These are phyloP conservation scores for Platalea minor DNA, from an alignment of 2,797 vertebrate genomes.

Conservation along the genomic window DNA sequence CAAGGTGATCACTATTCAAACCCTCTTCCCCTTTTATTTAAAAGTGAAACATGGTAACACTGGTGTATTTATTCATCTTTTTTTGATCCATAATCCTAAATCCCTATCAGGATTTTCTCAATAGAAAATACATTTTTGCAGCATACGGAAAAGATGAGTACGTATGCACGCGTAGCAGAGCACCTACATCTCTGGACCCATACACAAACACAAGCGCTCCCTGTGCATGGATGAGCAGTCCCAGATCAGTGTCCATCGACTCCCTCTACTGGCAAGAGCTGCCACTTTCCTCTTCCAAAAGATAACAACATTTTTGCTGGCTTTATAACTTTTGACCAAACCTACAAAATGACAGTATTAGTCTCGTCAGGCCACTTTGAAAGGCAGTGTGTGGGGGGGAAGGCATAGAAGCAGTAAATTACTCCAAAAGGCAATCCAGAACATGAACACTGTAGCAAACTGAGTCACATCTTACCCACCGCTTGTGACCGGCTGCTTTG, in stretches of 20 bases:
- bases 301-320: not conserved
- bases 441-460: not conserved
- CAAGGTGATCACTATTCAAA: not conserved
- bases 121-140: not conserved
- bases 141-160: not conserved
- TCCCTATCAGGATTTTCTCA: not conserved
- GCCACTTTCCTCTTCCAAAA: not conserved
- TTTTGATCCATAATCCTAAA: not conserved
- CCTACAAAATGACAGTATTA: not conserved
- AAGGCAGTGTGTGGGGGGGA: not conserved
- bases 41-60: not conserved
- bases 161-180: accelerated
- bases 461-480: not conserved
- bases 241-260: slow-evolving; percentile 40
- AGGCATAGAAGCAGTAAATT: not conserved
- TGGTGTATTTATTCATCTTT: not conserved
- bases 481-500: not conserved
- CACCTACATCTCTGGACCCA: not conserved
- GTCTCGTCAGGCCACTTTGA: not conserved
- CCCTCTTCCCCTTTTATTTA: not conserved
- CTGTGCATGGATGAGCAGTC: not conserved
- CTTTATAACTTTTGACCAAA: not conserved
- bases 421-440: not conserved
- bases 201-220: not conserved
- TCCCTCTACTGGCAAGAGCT: slow-evolving; percentile 75